These are phyloP conservation scores for Setophaga kirtlandii DNA, from an alignment of 2,113 vertebrate species.

Conservation along the genomic window DNA sequence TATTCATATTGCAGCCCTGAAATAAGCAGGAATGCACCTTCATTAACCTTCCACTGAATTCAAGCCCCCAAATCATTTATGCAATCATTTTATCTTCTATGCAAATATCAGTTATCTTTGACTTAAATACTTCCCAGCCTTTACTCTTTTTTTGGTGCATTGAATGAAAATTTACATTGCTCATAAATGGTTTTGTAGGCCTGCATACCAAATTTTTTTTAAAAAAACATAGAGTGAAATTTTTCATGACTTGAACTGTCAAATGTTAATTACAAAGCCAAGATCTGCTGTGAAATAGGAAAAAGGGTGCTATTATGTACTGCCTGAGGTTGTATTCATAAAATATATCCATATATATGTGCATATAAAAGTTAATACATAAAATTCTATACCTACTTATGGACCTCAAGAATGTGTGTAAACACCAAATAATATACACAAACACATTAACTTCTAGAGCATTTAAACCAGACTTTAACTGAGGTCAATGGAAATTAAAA, in stretches of 20 bases:
- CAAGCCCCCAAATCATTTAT: neutral
- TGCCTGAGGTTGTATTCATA: neutral
- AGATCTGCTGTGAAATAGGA: neutral
- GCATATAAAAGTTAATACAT: neutral
- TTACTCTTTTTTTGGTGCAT: neutral
- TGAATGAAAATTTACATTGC: neutral
- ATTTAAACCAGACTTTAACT: neutral
- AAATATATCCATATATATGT: neutral
- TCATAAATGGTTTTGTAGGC: neutral
- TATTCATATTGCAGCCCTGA: neutral
- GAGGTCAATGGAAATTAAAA: neutral
- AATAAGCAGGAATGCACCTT: neutral
- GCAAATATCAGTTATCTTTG: neutral
- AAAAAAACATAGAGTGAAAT: neutral
- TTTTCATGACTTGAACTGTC: neutral
- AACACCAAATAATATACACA: neutral
- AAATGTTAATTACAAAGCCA: neutral
- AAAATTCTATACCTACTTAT: neutral
- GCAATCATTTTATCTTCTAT: neutral
- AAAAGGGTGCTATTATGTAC: neutral
- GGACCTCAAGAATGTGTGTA: rapidly evolving
- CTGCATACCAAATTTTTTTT: neutral
- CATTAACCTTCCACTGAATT: neutral
- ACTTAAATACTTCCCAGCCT: neutral
- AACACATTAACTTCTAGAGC: neutral